Percentiles rank a stretch among this genome's conserved stretches.
These are phyloP conservation scores for Onchidella celtica DNA, from an alignment of 2,888 invertebrate species.

Conservation along the genomic window DNA sequence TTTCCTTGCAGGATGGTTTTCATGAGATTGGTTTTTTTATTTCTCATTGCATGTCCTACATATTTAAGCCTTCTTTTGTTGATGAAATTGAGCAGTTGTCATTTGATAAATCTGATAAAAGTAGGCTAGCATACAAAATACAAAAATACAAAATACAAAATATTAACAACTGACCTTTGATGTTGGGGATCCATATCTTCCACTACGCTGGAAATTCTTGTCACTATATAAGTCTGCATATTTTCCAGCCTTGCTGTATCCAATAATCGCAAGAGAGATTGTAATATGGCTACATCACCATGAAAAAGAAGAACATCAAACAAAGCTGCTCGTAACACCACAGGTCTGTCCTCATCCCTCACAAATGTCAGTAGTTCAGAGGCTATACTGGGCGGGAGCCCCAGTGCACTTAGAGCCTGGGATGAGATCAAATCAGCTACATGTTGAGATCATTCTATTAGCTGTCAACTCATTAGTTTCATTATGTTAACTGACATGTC, in stretches of 20 bases:
- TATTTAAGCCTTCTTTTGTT: no score
- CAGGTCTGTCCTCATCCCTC: conserved; percentile 19
- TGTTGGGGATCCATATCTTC: conserved; percentile 7
- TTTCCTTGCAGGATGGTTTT: no score
- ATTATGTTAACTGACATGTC: background rate
- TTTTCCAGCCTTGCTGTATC: conserved; percentile 13
- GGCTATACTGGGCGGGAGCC: background rate
- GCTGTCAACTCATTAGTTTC: background rate
- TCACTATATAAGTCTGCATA: conserved; percentile 23
- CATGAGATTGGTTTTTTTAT: no score
- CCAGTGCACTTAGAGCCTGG: conserved; percentile 20
- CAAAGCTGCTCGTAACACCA: conserved; percentile 21
- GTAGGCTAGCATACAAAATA: no score
- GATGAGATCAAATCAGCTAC: background rate
- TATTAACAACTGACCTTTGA: conserved; percentile 10
- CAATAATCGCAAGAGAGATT: background rate
- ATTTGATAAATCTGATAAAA: no score
- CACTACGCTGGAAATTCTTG: conserved; percentile 16
- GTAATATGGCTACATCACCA: background rate
- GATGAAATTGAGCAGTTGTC: no score
- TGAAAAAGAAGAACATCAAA: conserved; percentile 30
- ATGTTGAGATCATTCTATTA: no score
- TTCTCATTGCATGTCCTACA: no score
- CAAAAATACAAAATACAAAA: no score
- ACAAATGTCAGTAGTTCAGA: conserved; percentile 5